Evolutionary conservation across 2,113 vertebrate species (phyloP).

Genomic region (Hymenochirus boettgeri): DNA sequence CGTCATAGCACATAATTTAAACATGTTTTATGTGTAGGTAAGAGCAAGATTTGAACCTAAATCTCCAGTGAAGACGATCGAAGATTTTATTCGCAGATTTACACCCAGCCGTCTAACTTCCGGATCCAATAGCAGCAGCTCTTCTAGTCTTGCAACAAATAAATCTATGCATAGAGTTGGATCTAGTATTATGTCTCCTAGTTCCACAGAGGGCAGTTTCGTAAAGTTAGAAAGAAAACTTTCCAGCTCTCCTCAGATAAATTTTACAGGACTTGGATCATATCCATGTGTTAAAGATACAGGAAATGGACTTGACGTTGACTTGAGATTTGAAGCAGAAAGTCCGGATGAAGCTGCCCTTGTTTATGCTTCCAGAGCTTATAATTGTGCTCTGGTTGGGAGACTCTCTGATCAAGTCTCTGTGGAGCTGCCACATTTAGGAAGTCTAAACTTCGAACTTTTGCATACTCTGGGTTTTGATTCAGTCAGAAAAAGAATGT

Average conservation of each 20-base stretch:
- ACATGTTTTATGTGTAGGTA: slow-evolving; percentile 63
- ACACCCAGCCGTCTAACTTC: slow-evolving; percentile 87
- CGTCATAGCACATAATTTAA: too few species aligned
- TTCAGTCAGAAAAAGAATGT: slow-evolving; percentile 91
- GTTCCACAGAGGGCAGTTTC: slow-evolving; percentile 71
- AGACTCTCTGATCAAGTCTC: slow-evolving; percentile 88
- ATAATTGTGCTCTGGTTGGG: slow-evolving; percentile 82
- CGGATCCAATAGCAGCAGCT: slow-evolving; percentile 81
- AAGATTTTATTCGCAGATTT: slow-evolving; percentile 91
- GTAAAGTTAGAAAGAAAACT: slow-evolving; percentile 75
- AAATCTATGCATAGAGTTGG: slow-evolving; percentile 68
- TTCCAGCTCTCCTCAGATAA: slow-evolving; percentile 9
- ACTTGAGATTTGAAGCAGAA: slow-evolving; percentile 89
- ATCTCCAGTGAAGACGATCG: slow-evolving; percentile 93
- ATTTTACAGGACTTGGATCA: slow-evolving; percentile 56
- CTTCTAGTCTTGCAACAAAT: slow-evolving; percentile 71
- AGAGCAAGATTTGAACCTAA: slow-evolving; percentile 82
- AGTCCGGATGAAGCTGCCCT: slow-evolving; percentile 93
- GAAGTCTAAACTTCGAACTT: slow-evolving; percentile 85
- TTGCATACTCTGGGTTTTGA: slow-evolving; percentile 93
- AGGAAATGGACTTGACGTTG: slow-evolving; percentile 50
- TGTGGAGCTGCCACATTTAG: slow-evolving; percentile 86
- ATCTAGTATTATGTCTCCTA: slow-evolving; percentile 65
- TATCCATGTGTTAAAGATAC: slow-evolving; percentile 48
- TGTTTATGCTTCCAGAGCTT: slow-evolving; percentile 88